These are phyloP conservation scores for Drosophila vallismaia DNA, from an alignment of 2,888 invertebrate species.

Conservation along the genomic window DNA sequence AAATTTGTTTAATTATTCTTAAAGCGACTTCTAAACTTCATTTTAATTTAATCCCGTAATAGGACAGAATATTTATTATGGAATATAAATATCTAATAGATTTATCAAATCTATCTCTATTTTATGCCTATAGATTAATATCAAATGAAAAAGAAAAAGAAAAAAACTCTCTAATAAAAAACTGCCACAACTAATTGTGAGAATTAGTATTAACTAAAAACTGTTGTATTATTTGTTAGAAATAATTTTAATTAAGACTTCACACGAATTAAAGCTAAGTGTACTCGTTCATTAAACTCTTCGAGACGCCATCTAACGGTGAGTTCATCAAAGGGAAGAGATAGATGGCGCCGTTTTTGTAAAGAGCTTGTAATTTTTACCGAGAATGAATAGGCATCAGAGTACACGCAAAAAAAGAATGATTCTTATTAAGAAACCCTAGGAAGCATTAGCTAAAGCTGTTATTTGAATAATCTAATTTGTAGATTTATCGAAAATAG, in stretches of 20 bases:
- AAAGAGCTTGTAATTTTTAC: constrained; percentile 1
- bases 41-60: neutral
- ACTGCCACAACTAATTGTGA: too few species aligned
- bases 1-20: too few species aligned
- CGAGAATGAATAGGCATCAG: neutral
- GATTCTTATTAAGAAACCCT: neutral
- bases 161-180: too few species aligned
- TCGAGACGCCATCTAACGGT: neutral
- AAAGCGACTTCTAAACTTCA: neutral
- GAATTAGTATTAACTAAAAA: too few species aligned
- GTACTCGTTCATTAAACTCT: neutral
- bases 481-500: neutral
- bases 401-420: neutral
- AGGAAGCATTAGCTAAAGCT: neutral
- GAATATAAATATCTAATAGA: too few species aligned
- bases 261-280: neutral
- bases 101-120: too few species aligned
- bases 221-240: too few species aligned
- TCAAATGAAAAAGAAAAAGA: too few species aligned
- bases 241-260: neutral
- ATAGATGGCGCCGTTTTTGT: neutral
- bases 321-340: neutral
- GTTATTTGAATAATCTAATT: neutral
- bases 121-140: too few species aligned
- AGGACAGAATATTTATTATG: too few species aligned